Conservation (phyloP, 2,797 vertebrate genomes). For the Alectoris magna region DNA sequence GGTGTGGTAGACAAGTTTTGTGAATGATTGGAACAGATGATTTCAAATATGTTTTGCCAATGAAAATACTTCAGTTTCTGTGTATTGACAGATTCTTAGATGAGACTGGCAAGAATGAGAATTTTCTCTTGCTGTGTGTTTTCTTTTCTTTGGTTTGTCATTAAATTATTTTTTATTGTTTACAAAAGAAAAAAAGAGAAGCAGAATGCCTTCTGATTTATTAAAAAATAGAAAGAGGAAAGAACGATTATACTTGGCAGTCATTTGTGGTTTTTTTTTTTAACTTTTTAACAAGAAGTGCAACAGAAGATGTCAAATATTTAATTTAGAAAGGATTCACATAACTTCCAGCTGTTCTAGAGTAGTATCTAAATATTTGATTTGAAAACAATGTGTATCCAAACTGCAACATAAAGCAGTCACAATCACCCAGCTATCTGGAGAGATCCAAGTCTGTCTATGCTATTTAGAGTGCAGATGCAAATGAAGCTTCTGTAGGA, state of each 20-base stretch:
- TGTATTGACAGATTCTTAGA: neutral
- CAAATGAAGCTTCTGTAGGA: neutral
- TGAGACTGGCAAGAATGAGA: neutral
- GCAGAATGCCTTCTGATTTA: neutral
- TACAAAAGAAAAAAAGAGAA: neutral
- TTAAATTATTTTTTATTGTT: neutral
- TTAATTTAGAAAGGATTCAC: conserved; percentile 41
- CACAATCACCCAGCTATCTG: neutral
- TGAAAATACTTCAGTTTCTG: neutral
- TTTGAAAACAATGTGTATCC: conserved; percentile 38
- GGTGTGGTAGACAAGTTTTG: rapidly evolving
- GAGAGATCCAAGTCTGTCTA: neutral
- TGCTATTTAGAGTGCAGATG: conserved; percentile 12
- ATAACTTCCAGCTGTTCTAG: conserved; percentile 54
- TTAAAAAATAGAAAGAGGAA: neutral
- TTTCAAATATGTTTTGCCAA: neutral
- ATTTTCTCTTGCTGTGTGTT: neutral
- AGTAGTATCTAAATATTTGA: conserved; percentile 56
- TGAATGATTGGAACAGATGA: neutral
- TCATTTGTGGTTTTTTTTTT: neutral
- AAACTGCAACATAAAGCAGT: neutral
- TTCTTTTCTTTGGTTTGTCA: neutral
- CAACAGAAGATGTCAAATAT: conserved; percentile 12
- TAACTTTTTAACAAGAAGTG: neutral
- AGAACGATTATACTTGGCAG: neutral